A percentile compares a stretch with the other conserved stretches of the same genome.
Evolutionary conservation across 2,888 invertebrate species (phyloP).

Genomic region (Spodoptera exigua): DNA sequence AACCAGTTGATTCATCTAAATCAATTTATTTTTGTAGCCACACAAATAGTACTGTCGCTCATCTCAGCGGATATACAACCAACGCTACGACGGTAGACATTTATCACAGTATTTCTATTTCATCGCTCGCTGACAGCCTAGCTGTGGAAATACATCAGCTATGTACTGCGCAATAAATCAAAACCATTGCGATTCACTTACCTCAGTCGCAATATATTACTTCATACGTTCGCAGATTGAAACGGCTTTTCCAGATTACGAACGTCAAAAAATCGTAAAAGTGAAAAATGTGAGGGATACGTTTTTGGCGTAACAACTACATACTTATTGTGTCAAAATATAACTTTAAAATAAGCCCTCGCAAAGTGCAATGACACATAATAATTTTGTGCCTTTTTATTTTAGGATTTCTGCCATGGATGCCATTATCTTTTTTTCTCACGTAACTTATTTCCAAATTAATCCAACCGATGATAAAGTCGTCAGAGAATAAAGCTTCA

Average conservation of each 20-base stretch:
- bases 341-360: too few species aligned
- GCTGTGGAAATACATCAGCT: slow-evolving; percentile 45
- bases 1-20: slow-evolving; percentile 36
- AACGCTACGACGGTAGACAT: slow-evolving; percentile 25
- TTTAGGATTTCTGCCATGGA: too few species aligned
- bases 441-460: too few species aligned
- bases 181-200: slow-evolving; percentile 42
- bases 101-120: slow-evolving; percentile 41
- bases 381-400: too few species aligned
- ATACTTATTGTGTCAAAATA: not conserved
- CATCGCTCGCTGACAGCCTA: slow-evolving; percentile 30
- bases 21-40: slow-evolving; percentile 38
- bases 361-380: too few species aligned
- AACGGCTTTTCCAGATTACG: slow-evolving; percentile 22
- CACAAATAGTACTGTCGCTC: slow-evolving; percentile 36
- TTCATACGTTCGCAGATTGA: slow-evolving; percentile 26
- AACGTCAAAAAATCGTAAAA: slow-evolving; percentile 1
- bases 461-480: too few species aligned
- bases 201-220: slow-evolving; percentile 22
- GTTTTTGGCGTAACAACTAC: slow-evolving; percentile 13
- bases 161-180: slow-evolving; percentile 52
- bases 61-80: slow-evolving; percentile 25
- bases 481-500: too few species aligned
- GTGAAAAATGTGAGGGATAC: slow-evolving; percentile 8
- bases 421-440: too few species aligned